These are phyloP conservation scores for Parazoanthus darwini DNA, from an alignment of 92 coral and sea anemone genomes.

Conservation along the genomic window DNA sequence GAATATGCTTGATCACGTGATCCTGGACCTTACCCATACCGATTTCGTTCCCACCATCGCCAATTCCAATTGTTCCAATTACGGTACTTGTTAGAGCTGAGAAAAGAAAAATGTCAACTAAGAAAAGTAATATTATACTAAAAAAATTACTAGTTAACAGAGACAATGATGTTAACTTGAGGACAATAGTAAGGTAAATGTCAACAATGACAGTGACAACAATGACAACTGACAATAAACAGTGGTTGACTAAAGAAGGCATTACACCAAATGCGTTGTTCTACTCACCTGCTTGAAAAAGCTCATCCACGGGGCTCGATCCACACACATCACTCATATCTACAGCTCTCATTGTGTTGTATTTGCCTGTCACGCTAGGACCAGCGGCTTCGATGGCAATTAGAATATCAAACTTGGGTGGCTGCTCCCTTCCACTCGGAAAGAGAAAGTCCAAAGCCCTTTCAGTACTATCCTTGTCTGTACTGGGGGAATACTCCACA, in stretches of 20 bases:
- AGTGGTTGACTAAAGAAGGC: too few species aligned
- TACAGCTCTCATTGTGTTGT: conserved; percentile 21
- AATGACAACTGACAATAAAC: too few species aligned
- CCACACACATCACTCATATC: conserved; percentile 45
- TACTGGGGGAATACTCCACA: conserved; percentile 57
- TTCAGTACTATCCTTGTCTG: conserved; percentile 33
- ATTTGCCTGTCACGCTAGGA: conserved; percentile 2
- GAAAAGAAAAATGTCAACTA: not conserved
- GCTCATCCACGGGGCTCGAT: conserved; percentile 83
- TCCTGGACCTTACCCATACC: conserved; percentile 93
- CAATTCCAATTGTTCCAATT: conserved; percentile 79
- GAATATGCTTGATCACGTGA: conserved; percentile 61
- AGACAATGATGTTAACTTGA: not conserved
- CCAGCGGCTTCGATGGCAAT: conserved; percentile 90
- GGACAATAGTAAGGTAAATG: too few species aligned
- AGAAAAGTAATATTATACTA: too few species aligned
- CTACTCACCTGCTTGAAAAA: conserved; percentile 77
- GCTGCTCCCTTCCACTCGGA: conserved; percentile 38
- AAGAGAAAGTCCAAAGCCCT: conserved; percentile 79
- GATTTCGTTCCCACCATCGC: conserved; percentile 98
- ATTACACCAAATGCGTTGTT: not conserved
- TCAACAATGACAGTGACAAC: too few species aligned
- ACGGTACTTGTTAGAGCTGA: conserved; percentile 45
- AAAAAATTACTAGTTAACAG: not conserved
- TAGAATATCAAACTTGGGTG: conserved; percentile 78